Base-by-base conservation (phyloP, 2,113 vertebrate genomes). In the Stegastes partitus region DNA sequence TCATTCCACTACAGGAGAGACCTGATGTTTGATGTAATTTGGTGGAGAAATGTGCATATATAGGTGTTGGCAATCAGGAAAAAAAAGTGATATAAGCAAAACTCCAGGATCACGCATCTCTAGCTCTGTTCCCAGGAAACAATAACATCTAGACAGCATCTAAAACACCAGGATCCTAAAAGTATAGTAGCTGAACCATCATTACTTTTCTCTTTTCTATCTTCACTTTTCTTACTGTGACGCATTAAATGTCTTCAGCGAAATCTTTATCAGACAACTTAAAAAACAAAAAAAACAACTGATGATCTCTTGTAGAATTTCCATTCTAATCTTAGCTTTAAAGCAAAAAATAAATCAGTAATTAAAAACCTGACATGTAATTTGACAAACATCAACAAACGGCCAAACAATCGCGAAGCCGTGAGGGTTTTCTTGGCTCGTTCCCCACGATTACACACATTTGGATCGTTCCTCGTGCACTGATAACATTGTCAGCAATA, bases 391-490 rank as follows among this genome's bases (percentile, higher is more conserved):
- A 63, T 57, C 18, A 28, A 55, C 63, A 69, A 63, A 78, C 0
- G 8, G 26, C 34, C 22, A 19, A 56, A 68, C 39, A 57, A 61
- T 74, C 44, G 31, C 3, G 49, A 71, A 86, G 16, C 45, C 56
- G 0, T 1, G 5, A 63, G 51, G 54, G 47, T 64, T 71, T 67
- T n/a, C 28, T 8, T 1, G 22, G 59, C 45, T 83, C 59, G 53
- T 74, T 77, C 39, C 16, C 44, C 18, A 49, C 71, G 79, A 87
- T 73, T 74, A 63, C 19, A 42, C 37, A 51, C 67, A 79, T 81
- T 23, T 49, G 53, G 39, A 70, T 25, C 12, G 10, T n/a, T 71
- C 49, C 67, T 26, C 74, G 66, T 83, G 45, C 51, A 77, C 31
- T 11, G 47, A 78, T 53, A 63, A 87, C 55, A 77, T 11, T 21